Percentiles rank a stretch among this genome's conserved stretches.
These are phyloP conservation scores for Andrena bucephala DNA, from an alignment of 2,888 invertebrate species.

Conservation along the genomic window DNA sequence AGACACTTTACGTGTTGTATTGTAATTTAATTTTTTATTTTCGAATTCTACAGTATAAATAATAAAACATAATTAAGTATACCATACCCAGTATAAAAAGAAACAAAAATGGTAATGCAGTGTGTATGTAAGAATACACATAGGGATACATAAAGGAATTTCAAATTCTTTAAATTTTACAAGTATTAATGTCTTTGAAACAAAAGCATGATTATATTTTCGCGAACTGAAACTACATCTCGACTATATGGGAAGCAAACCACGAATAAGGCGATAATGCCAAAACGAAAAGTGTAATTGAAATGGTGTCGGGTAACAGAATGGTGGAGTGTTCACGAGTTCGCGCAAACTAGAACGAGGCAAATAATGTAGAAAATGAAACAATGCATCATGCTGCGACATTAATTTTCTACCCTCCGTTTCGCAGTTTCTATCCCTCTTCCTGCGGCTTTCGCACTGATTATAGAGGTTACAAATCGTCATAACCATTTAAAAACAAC, in stretches of 20 bases:
- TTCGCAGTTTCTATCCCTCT: slow-evolving; percentile 17
- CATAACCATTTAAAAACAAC: slow-evolving; percentile 7
- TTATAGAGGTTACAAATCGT: slow-evolving; percentile 37
- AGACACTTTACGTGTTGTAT: too few species aligned
- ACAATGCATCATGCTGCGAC: slow-evolving; percentile 64
- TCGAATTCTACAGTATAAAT: not conserved
- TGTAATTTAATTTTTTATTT: not conserved
- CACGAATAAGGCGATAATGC: slow-evolving; percentile 3
- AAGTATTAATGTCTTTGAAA: not conserved
- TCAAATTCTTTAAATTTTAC: not conserved
- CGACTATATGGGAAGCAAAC: not conserved
- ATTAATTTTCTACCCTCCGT: slow-evolving; percentile 64
- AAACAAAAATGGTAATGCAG: too few species aligned
- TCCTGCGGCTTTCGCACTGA: slow-evolving; percentile 22
- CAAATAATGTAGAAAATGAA: slow-evolving; percentile 61
- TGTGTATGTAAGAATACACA: too few species aligned
- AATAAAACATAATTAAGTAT: not conserved
- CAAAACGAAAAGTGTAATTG: slow-evolving; percentile 39
- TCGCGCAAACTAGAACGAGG: slow-evolving; percentile 30
- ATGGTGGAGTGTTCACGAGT: slow-evolving; percentile 24
- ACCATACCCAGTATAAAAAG: not conserved
- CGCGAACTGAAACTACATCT: not conserved
- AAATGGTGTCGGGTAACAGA: slow-evolving; percentile 42
- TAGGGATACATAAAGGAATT: too few species aligned
- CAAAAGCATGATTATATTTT: not conserved